These are phyloP conservation scores for Epizoanthus fatuus DNA, from an alignment of 92 coral and sea anemone genomes.

Conservation along the genomic window DNA sequence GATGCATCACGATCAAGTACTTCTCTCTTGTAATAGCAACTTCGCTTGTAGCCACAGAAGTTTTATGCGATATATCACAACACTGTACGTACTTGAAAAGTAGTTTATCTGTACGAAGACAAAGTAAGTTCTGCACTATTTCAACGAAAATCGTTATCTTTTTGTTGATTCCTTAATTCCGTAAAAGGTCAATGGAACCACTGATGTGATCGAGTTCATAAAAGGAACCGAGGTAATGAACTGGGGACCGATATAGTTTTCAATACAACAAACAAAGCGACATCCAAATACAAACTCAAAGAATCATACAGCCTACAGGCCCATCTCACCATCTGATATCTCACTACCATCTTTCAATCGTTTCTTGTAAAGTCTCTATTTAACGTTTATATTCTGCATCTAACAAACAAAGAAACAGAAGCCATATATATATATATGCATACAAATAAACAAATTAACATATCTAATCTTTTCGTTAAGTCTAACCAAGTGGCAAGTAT, in stretches of 20 bases:
- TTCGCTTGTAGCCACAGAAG: neutral
- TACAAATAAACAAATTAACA: no score
- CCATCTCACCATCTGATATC: no score
- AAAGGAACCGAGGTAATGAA: neutral
- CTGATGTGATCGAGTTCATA: neutral
- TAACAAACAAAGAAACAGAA: no score
- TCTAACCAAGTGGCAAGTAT: no score
- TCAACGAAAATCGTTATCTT: neutral
- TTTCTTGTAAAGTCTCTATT: no score
- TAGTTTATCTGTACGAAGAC: neutral
- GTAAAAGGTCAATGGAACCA: neutral
- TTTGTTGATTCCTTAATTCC: neutral
- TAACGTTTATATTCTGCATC: no score
- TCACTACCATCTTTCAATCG: no score
- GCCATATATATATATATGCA: no score
- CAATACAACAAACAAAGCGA: slow-evolving; percentile 8
- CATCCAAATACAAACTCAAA: neutral
- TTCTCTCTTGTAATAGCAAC: neutral
- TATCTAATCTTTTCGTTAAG: no score
- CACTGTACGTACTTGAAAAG: neutral
- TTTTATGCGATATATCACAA: neutral
- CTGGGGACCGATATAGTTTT: slow-evolving; percentile 5
- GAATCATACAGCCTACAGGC: no score
- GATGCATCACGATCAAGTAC: neutral
- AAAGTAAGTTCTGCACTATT: neutral